A percentile compares a stretch with the other conserved stretches of the same genome.
phyloP scores from a whole-genome alignment of 2,888 invertebrate species.

The Ophioninae sp. region DNA sequence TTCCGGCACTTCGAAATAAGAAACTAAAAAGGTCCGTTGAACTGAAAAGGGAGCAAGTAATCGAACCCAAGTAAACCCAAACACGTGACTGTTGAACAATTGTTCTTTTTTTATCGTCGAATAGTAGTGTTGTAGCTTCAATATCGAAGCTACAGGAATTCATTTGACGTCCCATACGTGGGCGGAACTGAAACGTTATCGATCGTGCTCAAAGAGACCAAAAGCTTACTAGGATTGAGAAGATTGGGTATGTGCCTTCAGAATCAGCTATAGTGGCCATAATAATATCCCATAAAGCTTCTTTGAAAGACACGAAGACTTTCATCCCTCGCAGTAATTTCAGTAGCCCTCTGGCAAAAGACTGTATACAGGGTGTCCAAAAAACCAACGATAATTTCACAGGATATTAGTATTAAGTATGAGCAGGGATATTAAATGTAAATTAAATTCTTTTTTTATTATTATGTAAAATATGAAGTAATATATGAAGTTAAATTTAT shows the following conservation, averaged over 20 bases:
- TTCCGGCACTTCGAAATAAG: background rate
- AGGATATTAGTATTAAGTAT: no score
- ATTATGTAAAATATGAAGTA: no score
- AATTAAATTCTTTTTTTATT: no score
- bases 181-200: constrained; percentile 58
- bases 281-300: constrained; percentile 48
- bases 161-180: constrained; percentile 1
- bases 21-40: background rate
- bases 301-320: constrained; percentile 50
- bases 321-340: constrained; percentile 64
- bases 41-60: constrained; percentile 40
- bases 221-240: constrained; percentile 53
- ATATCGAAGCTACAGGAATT: background rate
- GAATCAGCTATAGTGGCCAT: constrained; percentile 34
- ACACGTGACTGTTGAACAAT: background rate
- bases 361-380: constrained; percentile 9
- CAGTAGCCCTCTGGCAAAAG: constrained; percentile 36
- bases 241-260: constrained; percentile 25
- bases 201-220: constrained; percentile 51
- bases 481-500: no score
- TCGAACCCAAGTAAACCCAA: constrained; percentile 25
- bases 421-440: no score
- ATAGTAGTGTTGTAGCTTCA: no score
- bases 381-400: no score
- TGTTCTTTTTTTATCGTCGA: no score